These are phyloP conservation scores for Scleropages formosus DNA, from an alignment of 2,797 vertebrate species.

Conservation along the genomic window DNA sequence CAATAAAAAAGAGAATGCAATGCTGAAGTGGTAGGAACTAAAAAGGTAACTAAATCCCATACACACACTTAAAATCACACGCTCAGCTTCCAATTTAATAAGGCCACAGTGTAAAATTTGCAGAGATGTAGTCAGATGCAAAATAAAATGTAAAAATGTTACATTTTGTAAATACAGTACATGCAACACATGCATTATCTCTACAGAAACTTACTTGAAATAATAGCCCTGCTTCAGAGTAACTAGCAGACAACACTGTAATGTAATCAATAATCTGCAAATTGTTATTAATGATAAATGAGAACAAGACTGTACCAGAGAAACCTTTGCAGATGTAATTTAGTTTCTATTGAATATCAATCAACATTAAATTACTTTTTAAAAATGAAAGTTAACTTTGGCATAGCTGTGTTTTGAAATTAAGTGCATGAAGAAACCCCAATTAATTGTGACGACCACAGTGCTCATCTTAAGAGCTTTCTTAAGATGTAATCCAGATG, in stretches of 20 bases:
- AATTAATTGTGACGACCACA: not conserved
- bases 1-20: too few relatives aligned
- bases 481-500: not conserved
- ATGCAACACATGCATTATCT: not conserved
- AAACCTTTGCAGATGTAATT: constrained; percentile 46
- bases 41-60: not conserved
- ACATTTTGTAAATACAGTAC: not conserved
- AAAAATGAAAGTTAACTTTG: constrained; percentile 43
- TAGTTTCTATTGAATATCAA: constrained; percentile 56
- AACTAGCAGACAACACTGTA: not conserved
- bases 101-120: not conserved
- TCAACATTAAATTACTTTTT: constrained; percentile 53
- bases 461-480: too few relatives aligned
- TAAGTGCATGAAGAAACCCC: constrained; percentile 1
- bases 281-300: constrained; percentile 50
- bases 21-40: too few relatives aligned
- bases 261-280: constrained; percentile 14
- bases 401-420: constrained; percentile 37
- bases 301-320: constrained; percentile 38
- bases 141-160: not conserved
- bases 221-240: not conserved
- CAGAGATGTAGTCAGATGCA: not conserved
- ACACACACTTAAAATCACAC: not conserved
- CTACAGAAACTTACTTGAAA: not conserved
- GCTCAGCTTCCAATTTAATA: not conserved